phyloP scores from a whole-genome alignment of 2,113 vertebrate species.

The Centrocercus urophasianus region DNA sequence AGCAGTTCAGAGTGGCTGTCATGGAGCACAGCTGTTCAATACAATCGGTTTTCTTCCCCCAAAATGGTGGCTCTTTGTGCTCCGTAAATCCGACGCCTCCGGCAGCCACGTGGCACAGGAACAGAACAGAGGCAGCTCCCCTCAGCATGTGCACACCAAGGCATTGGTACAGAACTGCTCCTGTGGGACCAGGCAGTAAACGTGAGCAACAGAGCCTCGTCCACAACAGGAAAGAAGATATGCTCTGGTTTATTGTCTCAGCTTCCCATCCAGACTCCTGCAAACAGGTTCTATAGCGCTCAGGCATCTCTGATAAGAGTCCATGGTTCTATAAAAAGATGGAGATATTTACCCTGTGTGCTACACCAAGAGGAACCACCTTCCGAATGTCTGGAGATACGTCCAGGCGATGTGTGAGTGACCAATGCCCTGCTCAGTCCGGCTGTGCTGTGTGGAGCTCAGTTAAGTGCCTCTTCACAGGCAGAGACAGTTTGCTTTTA shows the following conservation, averaged over 20 bases:
- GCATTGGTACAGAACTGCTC: slow-evolving; percentile 40
- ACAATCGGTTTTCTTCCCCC: slow-evolving; percentile 7
- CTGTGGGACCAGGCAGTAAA: neutral
- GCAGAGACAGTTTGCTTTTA: slow-evolving; percentile 33
- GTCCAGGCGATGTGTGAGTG: slow-evolving; percentile 3
- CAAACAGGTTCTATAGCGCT: slow-evolving; percentile 6
- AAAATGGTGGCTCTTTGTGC: slow-evolving; percentile 36
- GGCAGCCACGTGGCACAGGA: slow-evolving; percentile 59
- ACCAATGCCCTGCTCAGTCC: neutral
- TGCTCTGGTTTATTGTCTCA: neutral
- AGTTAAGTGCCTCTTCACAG: slow-evolving; percentile 43
- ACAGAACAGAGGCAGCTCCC: slow-evolving; percentile 51
- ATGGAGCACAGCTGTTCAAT: slow-evolving; percentile 65
- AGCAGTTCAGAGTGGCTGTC: slow-evolving; percentile 50
- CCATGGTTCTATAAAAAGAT: slow-evolving; percentile 57
- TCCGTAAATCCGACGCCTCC: slow-evolving; percentile 44
- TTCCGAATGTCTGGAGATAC: neutral
- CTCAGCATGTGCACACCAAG: slow-evolving; percentile 38
- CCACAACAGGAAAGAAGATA: slow-evolving; percentile 19
- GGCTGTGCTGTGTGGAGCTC: slow-evolving; percentile 23
- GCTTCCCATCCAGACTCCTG: slow-evolving; percentile 36
- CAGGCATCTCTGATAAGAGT: slow-evolving; percentile 39
- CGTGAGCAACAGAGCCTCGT: neutral
- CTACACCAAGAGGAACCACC: neutral
- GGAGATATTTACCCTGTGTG: slow-evolving; percentile 62